Percentiles rank a stretch among this genome's conserved stretches.
phyloP scores from a whole-genome alignment of 92 coral and sea anemone species.

The Palythoa caribaeorum region DNA sequence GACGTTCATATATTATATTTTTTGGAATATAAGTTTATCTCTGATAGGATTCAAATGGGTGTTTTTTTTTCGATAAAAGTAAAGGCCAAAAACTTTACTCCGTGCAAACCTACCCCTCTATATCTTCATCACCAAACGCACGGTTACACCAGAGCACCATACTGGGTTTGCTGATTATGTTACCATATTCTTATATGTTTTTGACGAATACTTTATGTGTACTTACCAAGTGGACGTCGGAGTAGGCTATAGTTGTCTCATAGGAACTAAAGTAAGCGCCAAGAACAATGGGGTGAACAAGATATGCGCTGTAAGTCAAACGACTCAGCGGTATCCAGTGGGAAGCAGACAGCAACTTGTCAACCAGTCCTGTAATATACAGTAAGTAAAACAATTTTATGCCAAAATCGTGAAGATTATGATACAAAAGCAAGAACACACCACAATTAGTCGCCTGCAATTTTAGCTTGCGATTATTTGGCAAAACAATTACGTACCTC shows the following conservation, averaged over 20 bases:
- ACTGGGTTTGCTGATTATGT: too few relatives aligned
- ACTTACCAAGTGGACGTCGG: constrained; percentile 47
- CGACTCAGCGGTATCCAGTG: constrained; percentile 66
- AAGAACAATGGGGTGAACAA: constrained; percentile 57
- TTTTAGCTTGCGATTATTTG: not conserved
- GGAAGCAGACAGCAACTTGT: constrained; percentile 47
- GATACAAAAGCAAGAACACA: too few relatives aligned
- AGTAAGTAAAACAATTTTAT: not conserved
- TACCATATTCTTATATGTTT: too few relatives aligned
- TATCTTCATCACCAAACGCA: too few relatives aligned
- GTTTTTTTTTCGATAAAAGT: too few relatives aligned
- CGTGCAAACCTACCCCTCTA: too few relatives aligned
- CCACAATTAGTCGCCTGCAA: not conserved
- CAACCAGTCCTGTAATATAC: constrained; percentile 43
- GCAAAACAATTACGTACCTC: constrained; percentile 57
- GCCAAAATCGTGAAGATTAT: not conserved
- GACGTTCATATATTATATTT: not conserved
- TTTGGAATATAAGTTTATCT: too few relatives aligned
- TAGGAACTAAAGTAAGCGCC: constrained; percentile 39
- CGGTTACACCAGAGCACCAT: too few relatives aligned
- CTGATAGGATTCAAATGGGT: too few relatives aligned
- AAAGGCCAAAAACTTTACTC: too few relatives aligned
- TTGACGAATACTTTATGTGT: not conserved
- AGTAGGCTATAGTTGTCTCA: constrained; percentile 47
- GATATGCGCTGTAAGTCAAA: constrained; percentile 60